Conservation (phyloP, 1,140 invertebrate genomes). For the Drosophila micromelanica region DNA sequence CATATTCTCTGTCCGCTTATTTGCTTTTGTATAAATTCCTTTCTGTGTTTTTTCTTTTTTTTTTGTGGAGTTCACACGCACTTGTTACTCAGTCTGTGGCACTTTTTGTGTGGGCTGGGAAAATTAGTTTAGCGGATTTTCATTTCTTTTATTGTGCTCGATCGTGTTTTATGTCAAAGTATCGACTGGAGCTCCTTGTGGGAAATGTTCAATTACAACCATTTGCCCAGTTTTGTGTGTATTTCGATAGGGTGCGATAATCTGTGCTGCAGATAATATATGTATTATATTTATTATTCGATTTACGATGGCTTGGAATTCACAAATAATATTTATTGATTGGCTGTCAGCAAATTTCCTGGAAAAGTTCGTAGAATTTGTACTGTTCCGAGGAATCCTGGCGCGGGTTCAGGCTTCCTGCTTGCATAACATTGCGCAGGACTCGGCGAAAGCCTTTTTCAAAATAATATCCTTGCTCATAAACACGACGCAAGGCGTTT, state of each 20-base stretch:
- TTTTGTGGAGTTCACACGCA: slow-evolving; percentile 44
- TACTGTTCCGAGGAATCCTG: neutral
- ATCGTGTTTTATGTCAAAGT: slow-evolving; percentile 19
- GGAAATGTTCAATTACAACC: slow-evolving; percentile 9
- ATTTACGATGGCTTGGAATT: slow-evolving; percentile 23
- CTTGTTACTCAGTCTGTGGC: slow-evolving; percentile 50
- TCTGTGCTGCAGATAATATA: neutral
- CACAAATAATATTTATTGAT: neutral
- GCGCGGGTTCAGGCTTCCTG: neutral
- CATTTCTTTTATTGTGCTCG: slow-evolving; percentile 9
- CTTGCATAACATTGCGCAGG: slow-evolving; percentile 44
- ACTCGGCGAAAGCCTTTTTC: slow-evolving; percentile 20
- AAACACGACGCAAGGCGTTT: slow-evolving; percentile 13
- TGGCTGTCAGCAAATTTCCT: slow-evolving; percentile 2
- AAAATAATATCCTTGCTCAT: neutral
- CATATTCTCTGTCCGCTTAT: slow-evolving; percentile 22
- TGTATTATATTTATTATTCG: neutral
- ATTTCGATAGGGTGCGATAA: slow-evolving; percentile 24
- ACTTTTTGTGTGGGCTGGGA: slow-evolving; percentile 46
- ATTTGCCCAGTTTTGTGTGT: neutral
- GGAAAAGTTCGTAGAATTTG: neutral
- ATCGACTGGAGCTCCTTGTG: slow-evolving; percentile 1
- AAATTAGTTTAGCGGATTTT: slow-evolving; percentile 46
- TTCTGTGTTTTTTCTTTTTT: slow-evolving; percentile 13
- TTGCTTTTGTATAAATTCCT: slow-evolving; percentile 21